A percentile compares a stretch with the other conserved stretches of the same genome.
phyloP scores from a whole-genome alignment of 2,797 vertebrate species.

The Phoebastria nigripes region DNA sequence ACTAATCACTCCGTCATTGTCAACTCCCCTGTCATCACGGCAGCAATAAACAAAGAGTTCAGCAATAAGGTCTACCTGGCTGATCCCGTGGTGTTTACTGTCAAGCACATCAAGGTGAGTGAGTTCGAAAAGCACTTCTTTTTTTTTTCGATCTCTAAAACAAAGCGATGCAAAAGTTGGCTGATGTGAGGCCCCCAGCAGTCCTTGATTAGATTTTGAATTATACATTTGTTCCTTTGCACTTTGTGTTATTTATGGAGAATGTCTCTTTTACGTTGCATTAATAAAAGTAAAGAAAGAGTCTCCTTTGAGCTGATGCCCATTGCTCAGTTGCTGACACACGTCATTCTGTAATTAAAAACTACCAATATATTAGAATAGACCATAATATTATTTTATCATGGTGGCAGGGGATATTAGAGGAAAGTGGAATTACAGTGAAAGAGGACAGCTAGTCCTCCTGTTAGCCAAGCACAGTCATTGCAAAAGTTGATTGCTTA shows the following conservation, averaged over 20 bases:
- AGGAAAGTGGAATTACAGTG: conserved; percentile 13
- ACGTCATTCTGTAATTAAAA: conserved; percentile 52
- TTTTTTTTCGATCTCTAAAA: not conserved
- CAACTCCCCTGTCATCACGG: conserved; percentile 95
- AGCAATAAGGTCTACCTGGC: conserved; percentile 96
- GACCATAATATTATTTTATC: conserved; percentile 40
- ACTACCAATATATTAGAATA: conserved; percentile 24
- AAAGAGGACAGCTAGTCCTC: conserved; percentile 39
- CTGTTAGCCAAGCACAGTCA: conserved; percentile 29
- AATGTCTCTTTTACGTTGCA: not conserved
- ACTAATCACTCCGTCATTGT: conserved; percentile 97
- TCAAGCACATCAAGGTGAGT: conserved; percentile 93
- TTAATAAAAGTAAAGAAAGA: conserved; percentile 19
- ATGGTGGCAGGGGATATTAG: conserved; percentile 20
- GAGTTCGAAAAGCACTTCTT: not conserved
- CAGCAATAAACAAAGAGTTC: conserved; percentile 97
- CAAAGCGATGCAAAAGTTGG: not conserved
- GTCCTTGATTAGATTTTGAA: conserved; percentile 43
- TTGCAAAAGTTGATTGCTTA: conserved; percentile 42
- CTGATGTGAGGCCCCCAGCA: not conserved
- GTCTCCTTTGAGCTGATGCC: conserved; percentile 4
- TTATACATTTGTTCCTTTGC: conserved; percentile 33
- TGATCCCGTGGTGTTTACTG: conserved; percentile 94
- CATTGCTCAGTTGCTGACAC: conserved; percentile 43
- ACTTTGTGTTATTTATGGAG: conserved; percentile 32